Evolutionary conservation across 2,888 invertebrate genomes (phyloP), one percentile per base, ranked within the genome.

Genomic region (Campopleginae sp.): DNA sequence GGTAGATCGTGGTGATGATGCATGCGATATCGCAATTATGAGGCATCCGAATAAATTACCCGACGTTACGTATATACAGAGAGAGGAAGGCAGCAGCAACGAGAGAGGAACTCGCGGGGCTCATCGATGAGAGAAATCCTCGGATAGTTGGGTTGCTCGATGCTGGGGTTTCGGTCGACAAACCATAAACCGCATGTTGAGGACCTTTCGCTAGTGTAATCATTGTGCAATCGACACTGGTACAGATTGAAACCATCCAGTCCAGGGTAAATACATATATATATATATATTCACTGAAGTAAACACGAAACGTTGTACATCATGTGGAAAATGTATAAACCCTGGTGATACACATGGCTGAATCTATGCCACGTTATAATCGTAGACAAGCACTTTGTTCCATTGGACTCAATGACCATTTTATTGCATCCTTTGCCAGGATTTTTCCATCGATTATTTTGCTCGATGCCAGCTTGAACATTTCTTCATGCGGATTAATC

Each of bases 21-120:
- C 90, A 90, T 89, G 90, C 91, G 90, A 92, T 90, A 89, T 90
- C 89, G 91, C 91, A 91, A 92, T 92, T 91, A 91, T 89, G 90
- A 91, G 86, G 89, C 88, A 90, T 89, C 87, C 89, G 90, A 91
- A 91, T 92, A 91, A 92, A 92, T 92, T 91, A 91, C 89, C 88
- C 85, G 75, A 86, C 88, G 88, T 87, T 90, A 89, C 90, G 90
- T 90, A 88, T 51, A 61, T 46, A 63, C 51, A 33, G 38, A 8
- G 38, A 8, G 74, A 48, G 66, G 42, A 63, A 44, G 54, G 63
- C n/a, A 33, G 38, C 33, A 1, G 31, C 33, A 19, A n/a, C 10
- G 38, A 33, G 66, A 65, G 65, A 54, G 72, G 54, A 71, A 51
- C 27, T 76, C 51, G 76, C 17, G 54, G 14, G 38, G n/a, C 54